Evolutionary conservation across 2,797 vertebrate genomes (phyloP).

Genomic region (Gallinago solitaria): DNA sequence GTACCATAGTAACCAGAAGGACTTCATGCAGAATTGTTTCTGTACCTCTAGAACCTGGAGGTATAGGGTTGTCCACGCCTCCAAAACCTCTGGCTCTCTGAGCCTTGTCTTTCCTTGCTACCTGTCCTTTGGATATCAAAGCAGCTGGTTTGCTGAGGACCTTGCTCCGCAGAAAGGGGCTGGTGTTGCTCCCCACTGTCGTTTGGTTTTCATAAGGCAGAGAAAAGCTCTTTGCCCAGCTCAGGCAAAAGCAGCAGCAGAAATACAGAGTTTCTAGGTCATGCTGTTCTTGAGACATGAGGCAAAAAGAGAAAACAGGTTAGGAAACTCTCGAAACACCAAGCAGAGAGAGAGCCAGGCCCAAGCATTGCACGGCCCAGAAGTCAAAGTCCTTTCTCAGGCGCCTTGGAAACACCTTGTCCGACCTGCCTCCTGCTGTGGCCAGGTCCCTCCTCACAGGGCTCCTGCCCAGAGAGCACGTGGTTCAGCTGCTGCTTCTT

Average conservation of each 20-base stretch:
- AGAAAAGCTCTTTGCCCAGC: neutral
- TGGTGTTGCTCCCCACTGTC: neutral
- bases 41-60: accelerated
- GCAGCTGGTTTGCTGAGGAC: neutral
- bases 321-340: neutral
- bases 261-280: constrained; percentile 27
- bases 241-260: neutral
- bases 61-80: neutral
- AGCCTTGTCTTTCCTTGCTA: neutral
- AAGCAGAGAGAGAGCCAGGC: neutral
- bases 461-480: accelerated
- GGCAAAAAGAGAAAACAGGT: neutral
- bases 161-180: neutral
- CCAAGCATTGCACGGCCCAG: neutral
- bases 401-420: accelerated
- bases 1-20: neutral
- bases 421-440: neutral
- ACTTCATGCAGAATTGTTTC: neutral
- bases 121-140: neutral
- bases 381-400: accelerated
- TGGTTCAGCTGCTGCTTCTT: neutral
- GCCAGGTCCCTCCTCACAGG: neutral
- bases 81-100: neutral
- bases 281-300: neutral
- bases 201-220: neutral